phyloP scores from a whole-genome alignment of 2,113 vertebrate genomes.

The Lipophrys pholis region DNA sequence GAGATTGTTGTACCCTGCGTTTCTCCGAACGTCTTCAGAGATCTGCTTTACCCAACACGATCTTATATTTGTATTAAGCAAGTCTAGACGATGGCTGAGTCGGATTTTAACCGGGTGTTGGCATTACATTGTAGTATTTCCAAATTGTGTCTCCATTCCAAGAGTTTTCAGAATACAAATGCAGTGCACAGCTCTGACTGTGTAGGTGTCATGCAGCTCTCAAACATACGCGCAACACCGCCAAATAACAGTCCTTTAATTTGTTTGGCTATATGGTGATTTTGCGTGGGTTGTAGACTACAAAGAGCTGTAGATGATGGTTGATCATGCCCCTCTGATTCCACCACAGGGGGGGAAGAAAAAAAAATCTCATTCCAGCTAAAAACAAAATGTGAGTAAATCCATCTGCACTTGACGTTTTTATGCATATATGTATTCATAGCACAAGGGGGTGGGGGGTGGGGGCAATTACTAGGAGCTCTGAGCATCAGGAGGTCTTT shows the following conservation, averaged over 20 bases:
- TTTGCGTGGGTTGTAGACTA: not conserved
- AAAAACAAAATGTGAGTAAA: slow-evolving; percentile 23
- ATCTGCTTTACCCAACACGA: no score
- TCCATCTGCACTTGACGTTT: slow-evolving; percentile 2
- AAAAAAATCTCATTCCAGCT: slow-evolving; percentile 14
- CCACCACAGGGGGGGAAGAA: not conserved
- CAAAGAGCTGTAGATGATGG: slow-evolving; percentile 14
- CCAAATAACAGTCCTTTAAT: not conserved
- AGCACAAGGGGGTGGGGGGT: slow-evolving; percentile 49
- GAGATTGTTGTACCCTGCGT: no score
- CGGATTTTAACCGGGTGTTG: not conserved
- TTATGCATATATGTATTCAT: slow-evolving; percentile 53
- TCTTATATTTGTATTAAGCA: no score
- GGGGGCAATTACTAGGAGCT: slow-evolving; percentile 83
- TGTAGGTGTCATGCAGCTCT: not conserved
- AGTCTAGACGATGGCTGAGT: no score
- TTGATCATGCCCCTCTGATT: slow-evolving; percentile 7
- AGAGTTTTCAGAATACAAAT: not conserved
- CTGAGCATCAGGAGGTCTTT: slow-evolving; percentile 75
- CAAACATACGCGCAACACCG: slow-evolving; percentile 1
- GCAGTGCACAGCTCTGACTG: not conserved
- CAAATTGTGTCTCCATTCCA: not conserved
- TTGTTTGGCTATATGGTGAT: not conserved
- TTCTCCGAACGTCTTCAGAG: no score
- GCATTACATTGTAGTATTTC: not conserved